Evolutionary conservation across 2,888 invertebrate genomes (phyloP), one percentile per base, ranked within the genome.

Genomic region (Drosophila kokeensis): DNA sequence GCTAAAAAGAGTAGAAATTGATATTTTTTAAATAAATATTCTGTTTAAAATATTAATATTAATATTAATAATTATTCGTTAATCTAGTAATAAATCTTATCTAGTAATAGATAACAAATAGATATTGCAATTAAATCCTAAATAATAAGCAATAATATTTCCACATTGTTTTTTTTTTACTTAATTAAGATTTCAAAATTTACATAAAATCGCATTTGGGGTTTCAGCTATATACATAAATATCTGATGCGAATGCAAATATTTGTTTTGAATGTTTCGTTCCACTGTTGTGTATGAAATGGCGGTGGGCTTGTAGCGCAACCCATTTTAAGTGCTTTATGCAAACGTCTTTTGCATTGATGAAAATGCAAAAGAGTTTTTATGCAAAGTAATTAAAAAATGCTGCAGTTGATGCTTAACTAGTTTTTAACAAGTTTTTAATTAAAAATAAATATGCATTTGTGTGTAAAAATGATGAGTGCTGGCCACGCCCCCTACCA

Each of bases 361-460:
- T 89, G 85, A 87, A 75, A 89, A 72, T 79, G 89, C 79, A 75
- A 73, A 77, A 76, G 63, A 60, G 73, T 81, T 78, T 84, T 84
- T 74, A 81, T 82, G 64, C 82, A 88, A 83, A 90, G 90, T 90
- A 87, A 87, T 87, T 87, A 87, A 88, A 45, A 90, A 88, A 86
- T 81, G 81, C 88, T 86, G 89, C 88, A 81, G 89, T 85, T 82
- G 85, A 89, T 89, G 87, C 86, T 86, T 90, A 87, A 87, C 87
- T 87, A 87, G 87, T 87, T 87, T 87, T 87, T 87, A 87, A 87
- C 88, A 87, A 87, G 90, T 87, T 87, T 87, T 90, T 87, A 87
- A 87, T 87, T 87, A 87, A 87, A 87, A 87, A 90, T 87, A 87
- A 87, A 87, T 87, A 87, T 87, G 89, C 90, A 88, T 90, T 87